These are phyloP conservation scores for Spisula solida DNA, from an alignment of 2,888 invertebrate species.

Conservation along the genomic window DNA sequence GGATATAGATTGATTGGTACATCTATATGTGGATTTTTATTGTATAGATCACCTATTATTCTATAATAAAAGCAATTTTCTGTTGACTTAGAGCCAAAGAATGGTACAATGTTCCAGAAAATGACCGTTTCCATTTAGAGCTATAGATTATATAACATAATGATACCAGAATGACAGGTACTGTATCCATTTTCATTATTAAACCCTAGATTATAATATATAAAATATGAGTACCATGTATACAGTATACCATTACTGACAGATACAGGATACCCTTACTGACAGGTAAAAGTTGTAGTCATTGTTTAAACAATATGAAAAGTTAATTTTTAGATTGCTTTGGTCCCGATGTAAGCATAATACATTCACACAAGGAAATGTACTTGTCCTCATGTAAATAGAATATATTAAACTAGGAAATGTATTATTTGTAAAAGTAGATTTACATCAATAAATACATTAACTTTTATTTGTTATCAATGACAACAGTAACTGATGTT, in stretches of 20 bases:
- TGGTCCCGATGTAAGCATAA: neutral
- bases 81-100: too few relatives aligned
- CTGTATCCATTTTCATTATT: neutral
- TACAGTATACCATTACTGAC: neutral
- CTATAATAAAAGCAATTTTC: too few relatives aligned
- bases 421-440: neutral
- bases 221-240: neutral
- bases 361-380: neutral
- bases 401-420: neutral
- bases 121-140: neutral
- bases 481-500: neutral
- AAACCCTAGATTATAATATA: neutral
- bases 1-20: too few relatives aligned
- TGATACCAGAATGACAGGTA: neutral
- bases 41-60: too few relatives aligned
- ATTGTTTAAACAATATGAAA: slow-evolving; percentile 7
- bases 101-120: too few relatives aligned
- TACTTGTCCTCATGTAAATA: neutral
- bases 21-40: too few relatives aligned
- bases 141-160: neutral
- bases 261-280: neutral
- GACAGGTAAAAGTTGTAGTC: neutral
- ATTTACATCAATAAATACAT: neutral
- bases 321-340: neutral
- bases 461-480: neutral